Base-by-base conservation (phyloP, 2,888 invertebrate species). In the Lymantria monacha region DNA sequence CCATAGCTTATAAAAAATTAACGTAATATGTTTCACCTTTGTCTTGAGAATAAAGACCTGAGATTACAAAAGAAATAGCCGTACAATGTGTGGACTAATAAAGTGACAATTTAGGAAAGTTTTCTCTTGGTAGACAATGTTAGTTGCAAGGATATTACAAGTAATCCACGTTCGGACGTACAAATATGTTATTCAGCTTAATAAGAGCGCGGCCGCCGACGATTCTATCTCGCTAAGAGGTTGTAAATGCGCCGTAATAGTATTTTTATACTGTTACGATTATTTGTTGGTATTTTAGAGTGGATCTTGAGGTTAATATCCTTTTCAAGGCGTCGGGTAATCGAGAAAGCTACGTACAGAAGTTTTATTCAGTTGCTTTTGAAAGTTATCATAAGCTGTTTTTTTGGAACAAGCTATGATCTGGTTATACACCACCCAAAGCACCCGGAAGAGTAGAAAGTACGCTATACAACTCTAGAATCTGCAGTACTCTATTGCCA, bases 111-210 rank as follows among this genome's bases (percentile, higher is more conserved):
- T 41, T 41, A 41, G 41, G 5, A 0, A 41, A 10, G 41, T 41
- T 13, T 38, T 9, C 14, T 13, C 38, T 38, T 38, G 8, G 7
- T 38, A 41, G 12, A 14, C n/a, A 7, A 9, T 30, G 14, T 40
- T 44, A 40, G 14, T 30, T 7, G 7, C 12, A 10, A 30, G 40
- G 14, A 53, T 48, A 56, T 54, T 48, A 59, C 58, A 59, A 61
- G 58, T 53, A 55, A 65, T 59, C 53, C 49, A 45, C 50, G 53
- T 53, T 40, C 51, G 53, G 55, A 62, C 48, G 52, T 52, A 56
- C 49, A 62, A 57, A 58, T 60, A 62, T 59, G 55, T 60, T 57
- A 55, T 62, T 65, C 49, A 58, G 66, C 64, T 67, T 69, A 61
- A 65, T 66, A 69, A 63, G 56, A 59, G 59, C 40, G 36, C 51